Evolutionary conservation across 2,888 invertebrate species (phyloP).

Genomic region (Thelaira solivaga): DNA sequence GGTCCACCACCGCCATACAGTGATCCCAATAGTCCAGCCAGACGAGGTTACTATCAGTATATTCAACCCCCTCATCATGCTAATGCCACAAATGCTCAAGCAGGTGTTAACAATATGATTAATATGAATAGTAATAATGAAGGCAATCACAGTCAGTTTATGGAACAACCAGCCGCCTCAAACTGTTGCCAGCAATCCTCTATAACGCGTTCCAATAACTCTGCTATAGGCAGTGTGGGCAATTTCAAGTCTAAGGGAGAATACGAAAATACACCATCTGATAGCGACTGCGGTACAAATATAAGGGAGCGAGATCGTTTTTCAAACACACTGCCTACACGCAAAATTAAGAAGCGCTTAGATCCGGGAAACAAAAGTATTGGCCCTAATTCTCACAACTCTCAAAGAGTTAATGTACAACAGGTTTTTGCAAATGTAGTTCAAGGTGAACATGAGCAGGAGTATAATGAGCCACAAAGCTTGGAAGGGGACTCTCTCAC

Average conservation of each 20-base stretch:
- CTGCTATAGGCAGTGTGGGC: slow-evolving; percentile 27
- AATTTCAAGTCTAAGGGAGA: slow-evolving; percentile 71
- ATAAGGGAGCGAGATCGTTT: slow-evolving; percentile 75
- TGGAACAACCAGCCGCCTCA: slow-evolving; percentile 57
- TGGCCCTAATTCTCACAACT: slow-evolving; percentile 70
- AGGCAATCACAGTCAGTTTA: slow-evolving; percentile 35
- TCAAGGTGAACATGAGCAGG: slow-evolving; percentile 66
- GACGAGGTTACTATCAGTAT: slow-evolving; percentile 78
- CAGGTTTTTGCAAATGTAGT: slow-evolving; percentile 71
- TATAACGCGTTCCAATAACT: slow-evolving; percentile 51
- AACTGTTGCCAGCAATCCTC: slow-evolving; percentile 60
- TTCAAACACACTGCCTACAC: slow-evolving; percentile 79
- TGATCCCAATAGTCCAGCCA: slow-evolving; percentile 85
- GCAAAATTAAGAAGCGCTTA: slow-evolving; percentile 80
- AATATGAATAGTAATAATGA: slow-evolving; percentile 36
- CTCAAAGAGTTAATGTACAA: slow-evolving; percentile 77
- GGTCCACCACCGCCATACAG: slow-evolving; percentile 94
- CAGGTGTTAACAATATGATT: slow-evolving; percentile 18
- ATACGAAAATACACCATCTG: slow-evolving; percentile 79
- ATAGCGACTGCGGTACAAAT: slow-evolving; percentile 73
- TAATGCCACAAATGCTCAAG: background rate
- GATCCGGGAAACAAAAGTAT: slow-evolving; percentile 77
- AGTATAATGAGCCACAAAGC: slow-evolving; percentile 73
- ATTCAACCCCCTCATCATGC: slow-evolving; percentile 67
- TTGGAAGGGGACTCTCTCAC: slow-evolving; percentile 32